Conservation (phyloP, 2,113 vertebrate genomes). For the Arenaria interpres region DNA sequence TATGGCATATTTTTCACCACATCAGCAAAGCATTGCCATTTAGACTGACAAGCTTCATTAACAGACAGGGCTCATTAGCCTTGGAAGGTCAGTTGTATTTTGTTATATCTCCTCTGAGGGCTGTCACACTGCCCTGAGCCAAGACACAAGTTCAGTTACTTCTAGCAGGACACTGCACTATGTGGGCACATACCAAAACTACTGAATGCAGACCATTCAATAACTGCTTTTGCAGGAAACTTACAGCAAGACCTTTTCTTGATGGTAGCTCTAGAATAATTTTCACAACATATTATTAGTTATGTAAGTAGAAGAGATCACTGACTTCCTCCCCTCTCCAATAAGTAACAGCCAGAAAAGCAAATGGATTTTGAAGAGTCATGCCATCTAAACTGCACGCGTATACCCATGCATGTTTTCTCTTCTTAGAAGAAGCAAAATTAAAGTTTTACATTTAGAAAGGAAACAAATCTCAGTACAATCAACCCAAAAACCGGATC, state of each 20-base stretch:
- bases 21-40: background rate
- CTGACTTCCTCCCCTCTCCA: fast-evolving
- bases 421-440: background rate
- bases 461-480: background rate
- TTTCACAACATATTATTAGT: background rate
- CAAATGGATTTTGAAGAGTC: background rate
- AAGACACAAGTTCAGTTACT: background rate
- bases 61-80: background rate
- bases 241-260: background rate
- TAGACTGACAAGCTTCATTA: background rate
- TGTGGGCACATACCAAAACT: background rate
- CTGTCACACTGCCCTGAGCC: background rate
- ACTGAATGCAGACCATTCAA: background rate
- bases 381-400: background rate
- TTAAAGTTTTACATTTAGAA: background rate
- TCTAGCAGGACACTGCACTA: background rate
- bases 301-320: background rate
- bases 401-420: background rate
- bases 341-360: background rate
- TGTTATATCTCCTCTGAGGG: background rate
- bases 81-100: background rate
- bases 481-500: background rate
- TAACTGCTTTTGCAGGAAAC: background rate
- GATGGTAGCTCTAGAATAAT: background rate
- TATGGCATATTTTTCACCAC: background rate